Base-by-base conservation (phyloP, 2,113 vertebrate genomes). In the Pterocles burchelli region DNA sequence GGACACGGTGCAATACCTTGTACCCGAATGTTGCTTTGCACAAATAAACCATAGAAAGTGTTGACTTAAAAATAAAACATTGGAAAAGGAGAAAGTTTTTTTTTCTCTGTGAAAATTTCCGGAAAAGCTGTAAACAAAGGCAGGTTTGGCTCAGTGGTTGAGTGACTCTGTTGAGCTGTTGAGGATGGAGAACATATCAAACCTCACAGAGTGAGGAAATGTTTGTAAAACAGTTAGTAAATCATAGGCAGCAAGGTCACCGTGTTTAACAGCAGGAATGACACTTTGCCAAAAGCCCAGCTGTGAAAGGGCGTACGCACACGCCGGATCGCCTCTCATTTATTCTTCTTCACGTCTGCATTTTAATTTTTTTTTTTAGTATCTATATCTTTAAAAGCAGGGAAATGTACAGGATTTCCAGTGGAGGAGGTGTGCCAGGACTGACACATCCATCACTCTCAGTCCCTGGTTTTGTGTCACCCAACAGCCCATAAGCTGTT, bases 41-140 rank as follows among this genome's bases (percentile, higher is more conserved):
- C 98, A 99, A 99, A 99, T 98, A 99, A 99, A 99, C 98, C 79
- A 71, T 12, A 95, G 92, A 90, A 98, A 99, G 98, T 99, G 98
- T 98, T 98, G 99, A 99, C 98, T 98, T 98, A 98, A 99, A 99
- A 99, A 99, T 98, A 98, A 98, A 98, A 98, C 95, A 97, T 72
- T 98, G 97, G 93, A 96, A 98, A 97, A 96, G 94, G 91, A 92
- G 97, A 98, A 97, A 98, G 97, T 90, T 96, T 91, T 90, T 96
- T 96, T 95, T 88, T 18, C 96, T 98, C 98, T 96, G 98, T 94
- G 97, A 98, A 98, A 96, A 97, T 99, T 99, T 99, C 98, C 98
- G 98, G 98, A 91, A 97, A 98, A 98, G 97, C 97, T 97, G 99
- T 99, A 99, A 99, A 99, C 99, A 99, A 98, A 98, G 97, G 95